phyloP scores from a whole-genome alignment of 2,888 invertebrate genomes.

The Metallyticus violacea region DNA sequence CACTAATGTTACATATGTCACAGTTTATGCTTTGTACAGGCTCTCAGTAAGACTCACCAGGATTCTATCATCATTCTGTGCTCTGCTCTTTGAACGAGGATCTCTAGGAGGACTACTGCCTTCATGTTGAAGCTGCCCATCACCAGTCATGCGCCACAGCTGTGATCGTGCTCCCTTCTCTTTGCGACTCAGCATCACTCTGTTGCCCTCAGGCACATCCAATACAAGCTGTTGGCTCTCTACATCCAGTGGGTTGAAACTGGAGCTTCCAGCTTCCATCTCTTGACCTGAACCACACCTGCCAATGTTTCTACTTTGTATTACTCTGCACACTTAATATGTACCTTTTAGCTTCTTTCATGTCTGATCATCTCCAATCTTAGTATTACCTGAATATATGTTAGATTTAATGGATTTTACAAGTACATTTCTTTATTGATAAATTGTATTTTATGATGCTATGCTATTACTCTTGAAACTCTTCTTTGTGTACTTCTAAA shows the following conservation, averaged over 20 bases:
- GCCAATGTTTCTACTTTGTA: background rate
- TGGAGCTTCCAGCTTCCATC: background rate
- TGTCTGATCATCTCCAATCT: no score
- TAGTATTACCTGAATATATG: no score
- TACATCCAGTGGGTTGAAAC: conserved; percentile 50
- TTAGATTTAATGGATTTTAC: no score
- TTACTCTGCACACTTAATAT: background rate
- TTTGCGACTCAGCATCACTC: conserved; percentile 69
- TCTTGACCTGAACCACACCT: background rate
- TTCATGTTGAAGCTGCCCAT: conserved; percentile 89
- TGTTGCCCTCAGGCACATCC: conserved; percentile 64
- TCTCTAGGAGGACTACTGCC: conserved; percentile 59
- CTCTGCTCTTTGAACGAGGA: conserved; percentile 37
- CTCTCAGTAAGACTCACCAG: background rate
- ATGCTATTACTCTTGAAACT: no score
- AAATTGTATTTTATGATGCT: no score
- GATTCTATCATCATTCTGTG: conserved; percentile 32
- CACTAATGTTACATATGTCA: background rate
- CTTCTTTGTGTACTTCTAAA: no score
- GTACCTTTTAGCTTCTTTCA: no score
- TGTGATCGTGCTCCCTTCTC: conserved; percentile 73
- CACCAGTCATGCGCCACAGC: conserved; percentile 90
- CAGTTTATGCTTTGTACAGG: background rate
- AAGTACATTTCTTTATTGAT: no score
- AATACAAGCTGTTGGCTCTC: conserved; percentile 76